Conservation (phyloP, 1,140 invertebrate species). For the Heliconius nattereri region DNA sequence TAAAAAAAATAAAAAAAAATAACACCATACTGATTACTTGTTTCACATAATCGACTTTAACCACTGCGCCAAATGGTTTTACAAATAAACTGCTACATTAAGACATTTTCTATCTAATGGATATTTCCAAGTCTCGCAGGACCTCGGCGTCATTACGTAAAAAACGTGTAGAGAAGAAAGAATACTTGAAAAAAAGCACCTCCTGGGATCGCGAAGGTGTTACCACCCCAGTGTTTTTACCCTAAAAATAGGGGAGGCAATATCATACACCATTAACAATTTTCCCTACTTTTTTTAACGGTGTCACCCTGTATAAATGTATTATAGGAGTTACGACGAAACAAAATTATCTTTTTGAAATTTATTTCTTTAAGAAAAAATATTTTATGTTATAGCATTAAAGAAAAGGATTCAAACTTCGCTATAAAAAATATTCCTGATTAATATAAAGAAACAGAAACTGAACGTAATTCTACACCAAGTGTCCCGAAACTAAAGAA, state of each 20-base stretch:
- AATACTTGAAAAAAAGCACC: conserved; percentile 69
- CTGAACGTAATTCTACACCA: too few relatives aligned
- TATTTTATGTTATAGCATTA: too few relatives aligned
- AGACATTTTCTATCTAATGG: conserved; percentile 78
- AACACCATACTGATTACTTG: not conserved
- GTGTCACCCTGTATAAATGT: conserved; percentile 73
- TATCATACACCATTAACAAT: conserved; percentile 81
- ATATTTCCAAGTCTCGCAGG: conserved; percentile 77
- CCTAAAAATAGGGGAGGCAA: conserved; percentile 76
- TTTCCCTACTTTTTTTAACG: conserved; percentile 76
- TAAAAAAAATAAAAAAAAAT: too few relatives aligned
- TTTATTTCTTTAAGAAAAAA: not conserved
- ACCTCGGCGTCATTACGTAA: conserved; percentile 75
- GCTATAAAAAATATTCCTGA: too few relatives aligned
- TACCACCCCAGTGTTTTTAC: conserved; percentile 74
- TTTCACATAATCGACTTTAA: not conserved
- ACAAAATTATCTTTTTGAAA: not conserved
- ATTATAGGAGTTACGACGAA: conserved; percentile 39
- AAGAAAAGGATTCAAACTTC: too few relatives aligned
- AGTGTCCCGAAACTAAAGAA: too few relatives aligned
- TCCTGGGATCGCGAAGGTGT: conserved; percentile 75
- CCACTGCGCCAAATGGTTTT: not conserved
- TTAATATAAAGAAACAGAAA: too few relatives aligned
- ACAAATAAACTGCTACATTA: conserved; percentile 72
- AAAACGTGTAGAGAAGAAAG: conserved; percentile 65